Conservation (phyloP, 2,113 vertebrate species). For the Lampris megalopsis region DNA sequence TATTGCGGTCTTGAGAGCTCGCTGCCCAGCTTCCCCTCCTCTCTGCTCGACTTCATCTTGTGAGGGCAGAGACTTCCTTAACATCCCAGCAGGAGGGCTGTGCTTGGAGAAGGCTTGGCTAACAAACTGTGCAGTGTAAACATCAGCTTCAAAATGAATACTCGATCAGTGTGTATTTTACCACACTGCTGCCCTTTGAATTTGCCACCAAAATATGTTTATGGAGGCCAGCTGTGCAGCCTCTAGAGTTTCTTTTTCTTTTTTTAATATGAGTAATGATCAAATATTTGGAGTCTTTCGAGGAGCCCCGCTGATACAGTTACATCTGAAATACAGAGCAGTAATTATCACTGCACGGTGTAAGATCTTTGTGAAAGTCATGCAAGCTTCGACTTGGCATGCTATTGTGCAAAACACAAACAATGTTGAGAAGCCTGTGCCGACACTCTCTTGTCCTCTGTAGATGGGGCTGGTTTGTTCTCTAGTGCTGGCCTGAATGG, state of each 20-base stretch:
- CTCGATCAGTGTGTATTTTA: slow-evolving; percentile 49
- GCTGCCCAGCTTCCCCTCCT: slow-evolving; percentile 38
- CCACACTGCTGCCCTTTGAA: slow-evolving; percentile 50
- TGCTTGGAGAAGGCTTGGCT: slow-evolving; percentile 35
- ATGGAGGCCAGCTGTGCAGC: slow-evolving; percentile 41
- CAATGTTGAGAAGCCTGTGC: slow-evolving; percentile 15
- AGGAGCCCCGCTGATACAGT: slow-evolving; percentile 30
- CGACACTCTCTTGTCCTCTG: slow-evolving; percentile 48
- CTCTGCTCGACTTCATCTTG: slow-evolving; percentile 52
- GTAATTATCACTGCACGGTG: slow-evolving; percentile 18
- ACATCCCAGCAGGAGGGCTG: slow-evolving; percentile 64
- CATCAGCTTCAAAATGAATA: slow-evolving; percentile 69
- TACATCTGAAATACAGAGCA: slow-evolving; percentile 17
- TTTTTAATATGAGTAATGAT: slow-evolving; percentile 17
- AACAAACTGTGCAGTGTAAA: slow-evolving; percentile 60
- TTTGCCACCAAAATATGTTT: slow-evolving; percentile 52
- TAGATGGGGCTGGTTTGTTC: slow-evolving; percentile 60
- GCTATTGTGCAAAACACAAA: slow-evolving; percentile 11
- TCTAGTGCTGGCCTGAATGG: slow-evolving; percentile 49
- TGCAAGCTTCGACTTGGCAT: not conserved
- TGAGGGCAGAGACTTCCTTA: slow-evolving; percentile 56
- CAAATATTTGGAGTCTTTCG: slow-evolving; percentile 56
- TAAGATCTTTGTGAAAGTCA: slow-evolving; percentile 14
- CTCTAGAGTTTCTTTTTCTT: slow-evolving; percentile 11
- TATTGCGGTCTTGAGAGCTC: slow-evolving; percentile 43